Conservation (phyloP, 1,140 invertebrate genomes). For the Augochlora pura region DNA sequence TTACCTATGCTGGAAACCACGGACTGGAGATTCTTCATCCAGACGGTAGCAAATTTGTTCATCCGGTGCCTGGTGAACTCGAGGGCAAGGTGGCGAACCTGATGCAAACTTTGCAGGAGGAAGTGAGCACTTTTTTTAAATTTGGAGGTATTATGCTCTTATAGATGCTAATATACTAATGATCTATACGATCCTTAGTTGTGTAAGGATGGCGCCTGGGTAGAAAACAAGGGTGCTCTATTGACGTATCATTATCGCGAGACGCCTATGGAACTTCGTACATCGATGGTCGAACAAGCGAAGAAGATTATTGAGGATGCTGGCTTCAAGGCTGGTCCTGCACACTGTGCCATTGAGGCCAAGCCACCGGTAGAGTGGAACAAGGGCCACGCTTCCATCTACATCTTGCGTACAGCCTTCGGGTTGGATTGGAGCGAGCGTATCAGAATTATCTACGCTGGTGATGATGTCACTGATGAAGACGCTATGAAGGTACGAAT, state of each 20-base stretch:
- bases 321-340: conserved; percentile 88
- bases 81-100: conserved; percentile 90
- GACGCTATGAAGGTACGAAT: conserved; percentile 91
- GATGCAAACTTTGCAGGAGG: conserved; percentile 90
- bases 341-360: conserved; percentile 92
- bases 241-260: conserved; percentile 94
- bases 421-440: conserved; percentile 95
- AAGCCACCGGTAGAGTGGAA: conserved; percentile 95
- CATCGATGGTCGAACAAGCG: conserved; percentile 85
- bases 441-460: conserved; percentile 93
- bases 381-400: conserved; percentile 93
- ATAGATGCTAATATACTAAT: not conserved
- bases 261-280: conserved; percentile 85
- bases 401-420: conserved; percentile 93
- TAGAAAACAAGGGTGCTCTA: conserved; percentile 93
- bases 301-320: conserved; percentile 86
- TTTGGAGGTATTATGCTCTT: not conserved
- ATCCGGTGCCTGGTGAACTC: conserved; percentile 93
- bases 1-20: conserved; percentile 95
- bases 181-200: conserved; percentile 77
- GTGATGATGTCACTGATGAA: conserved; percentile 94
- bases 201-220: conserved; percentile 93
- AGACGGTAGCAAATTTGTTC: conserved; percentile 93
- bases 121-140: conserved; percentile 76
- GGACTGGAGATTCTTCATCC: conserved; percentile 94